Evolutionary conservation across 1,140 invertebrate species (phyloP).

Genomic region (Lepidurus arcticus): DNA sequence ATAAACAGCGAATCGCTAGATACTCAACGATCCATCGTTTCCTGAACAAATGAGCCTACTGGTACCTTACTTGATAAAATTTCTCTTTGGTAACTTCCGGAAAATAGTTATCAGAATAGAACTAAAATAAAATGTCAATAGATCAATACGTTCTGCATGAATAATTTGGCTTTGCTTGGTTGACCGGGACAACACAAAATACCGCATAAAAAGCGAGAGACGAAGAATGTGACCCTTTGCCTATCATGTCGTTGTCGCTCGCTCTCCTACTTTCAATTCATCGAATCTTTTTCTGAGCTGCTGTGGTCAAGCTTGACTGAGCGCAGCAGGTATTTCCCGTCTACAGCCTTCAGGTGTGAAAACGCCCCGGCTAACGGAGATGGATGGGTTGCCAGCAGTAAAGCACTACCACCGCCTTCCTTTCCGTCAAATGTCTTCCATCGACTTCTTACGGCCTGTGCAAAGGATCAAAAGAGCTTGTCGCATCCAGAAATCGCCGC

Average conservation of each 20-base stretch:
- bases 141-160: not conserved
- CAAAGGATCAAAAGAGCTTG: not conserved
- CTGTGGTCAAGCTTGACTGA: slow-evolving; percentile 21
- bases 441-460: not conserved
- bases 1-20: too few species aligned
- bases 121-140: not conserved
- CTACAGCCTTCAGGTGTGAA: slow-evolving; percentile 13
- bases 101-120: not conserved
- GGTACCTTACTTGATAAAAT: too few species aligned
- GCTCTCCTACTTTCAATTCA: not conserved
- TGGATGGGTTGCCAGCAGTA: not conserved
- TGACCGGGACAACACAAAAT: not conserved
- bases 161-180: not conserved
- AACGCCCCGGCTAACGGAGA: not conserved
- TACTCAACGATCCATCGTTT: too few species aligned
- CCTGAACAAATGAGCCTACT: too few species aligned
- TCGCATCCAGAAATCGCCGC: not conserved
- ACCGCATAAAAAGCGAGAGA: not conserved
- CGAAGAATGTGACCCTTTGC: slow-evolving; percentile 7
- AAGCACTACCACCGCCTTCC: not conserved
- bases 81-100: too few species aligned
- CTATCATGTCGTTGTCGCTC: not conserved
- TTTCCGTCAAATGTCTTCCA: slow-evolving; percentile 1
- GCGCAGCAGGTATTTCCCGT: slow-evolving; percentile 20
- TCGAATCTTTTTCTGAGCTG: not conserved